Percentiles rank a stretch among this genome's conserved stretches.
These are phyloP conservation scores for Drosophila eohydei DNA, from an alignment of 2,888 invertebrate species.

Conservation along the genomic window DNA sequence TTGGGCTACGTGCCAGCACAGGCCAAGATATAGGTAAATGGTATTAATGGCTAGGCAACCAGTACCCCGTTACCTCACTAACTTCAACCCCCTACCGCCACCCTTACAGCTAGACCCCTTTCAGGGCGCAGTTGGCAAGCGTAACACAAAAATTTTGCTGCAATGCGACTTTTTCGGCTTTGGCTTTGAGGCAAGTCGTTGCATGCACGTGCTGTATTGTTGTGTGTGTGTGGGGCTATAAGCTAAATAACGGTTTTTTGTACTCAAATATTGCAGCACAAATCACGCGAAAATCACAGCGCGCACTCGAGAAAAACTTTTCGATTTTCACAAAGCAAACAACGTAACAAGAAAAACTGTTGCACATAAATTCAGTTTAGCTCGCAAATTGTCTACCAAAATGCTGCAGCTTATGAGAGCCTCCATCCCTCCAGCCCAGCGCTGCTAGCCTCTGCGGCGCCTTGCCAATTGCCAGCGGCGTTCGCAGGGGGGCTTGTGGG, in stretches of 20 bases:
- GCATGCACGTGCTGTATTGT: conserved; percentile 60
- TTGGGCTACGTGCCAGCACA: conserved; percentile 56
- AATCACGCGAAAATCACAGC: conserved; percentile 56
- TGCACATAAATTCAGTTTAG: conserved; percentile 58
- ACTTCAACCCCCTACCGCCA: background rate
- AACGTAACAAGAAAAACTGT: conserved; percentile 46
- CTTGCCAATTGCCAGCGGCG: conserved; percentile 61
- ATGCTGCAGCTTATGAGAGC: conserved; percentile 46
- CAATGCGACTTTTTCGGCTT: conserved; percentile 77
- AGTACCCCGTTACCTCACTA: conserved; percentile 1
- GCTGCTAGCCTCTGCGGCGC: conserved; percentile 41
- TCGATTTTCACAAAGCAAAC: conserved; percentile 22
- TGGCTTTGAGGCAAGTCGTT: conserved; percentile 49
- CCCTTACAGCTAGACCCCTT: background rate
- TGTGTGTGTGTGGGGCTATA: conserved; percentile 25
- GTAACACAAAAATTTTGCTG: conserved; percentile 75
- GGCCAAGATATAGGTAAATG: conserved; percentile 65
- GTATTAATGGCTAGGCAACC: conserved; percentile 70
- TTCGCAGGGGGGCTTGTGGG: conserved; percentile 1
- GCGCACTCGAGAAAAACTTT: conserved; percentile 47
- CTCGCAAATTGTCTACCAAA: conserved; percentile 42
- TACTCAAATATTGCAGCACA: conserved; percentile 57
- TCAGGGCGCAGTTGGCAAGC: conserved; percentile 73
- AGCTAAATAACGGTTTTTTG: conserved; percentile 43
- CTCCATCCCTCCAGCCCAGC: background rate